Evolutionary conservation across 2,888 invertebrate genomes (phyloP), one percentile per base, ranked within the genome.

Genomic region (Oligia strigilis): DNA sequence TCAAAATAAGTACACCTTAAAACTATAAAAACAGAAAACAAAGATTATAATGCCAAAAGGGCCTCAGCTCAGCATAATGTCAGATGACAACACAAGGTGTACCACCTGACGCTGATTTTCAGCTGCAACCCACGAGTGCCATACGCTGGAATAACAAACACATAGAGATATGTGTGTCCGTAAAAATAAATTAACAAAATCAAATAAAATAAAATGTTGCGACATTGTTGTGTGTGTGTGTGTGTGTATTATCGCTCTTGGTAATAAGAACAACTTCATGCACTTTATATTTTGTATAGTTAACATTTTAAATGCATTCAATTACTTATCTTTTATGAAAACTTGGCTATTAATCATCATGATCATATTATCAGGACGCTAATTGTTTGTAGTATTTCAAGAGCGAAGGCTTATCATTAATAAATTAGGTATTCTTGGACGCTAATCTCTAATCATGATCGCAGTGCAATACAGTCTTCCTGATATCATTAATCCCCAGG

Each of bases 391-490:
- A 66, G 43, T 79, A 81, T 74, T 74, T 60, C 64, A 71, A 79
- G 71, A 78, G 52, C 46, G 23, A 60, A 78, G 80, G 60, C 43
- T 82, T 69, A 52, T 55, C 52, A 70, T 84, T 52, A 70, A 81
- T 70, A 52, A 49, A 70, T 62, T 40, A 6, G 73, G 14, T 73
- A 52, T 81, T 70, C 82, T 85, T 85, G 60, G 36, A 60, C 4
- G 52, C 43, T 74, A 81, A 85, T 75, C 67, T 81, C 19, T 23
- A 60, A 64, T 73, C 36, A 65, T 67, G 73, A 78, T 72, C 58
- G 40, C 74, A 72, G 67, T 69, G 55, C 78, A 74, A 83, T 72
- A 71, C 65, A 60, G 84, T 77, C 87, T 87, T 77, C 81, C 81
- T 87, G 76, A 73, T 81, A 77, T 73, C 14, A 77, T 81, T 73